Evolutionary conservation across 2,797 vertebrate species (phyloP), one percentile per base, ranked within the genome.

Genomic region (Discoglossus pictus): DNA sequence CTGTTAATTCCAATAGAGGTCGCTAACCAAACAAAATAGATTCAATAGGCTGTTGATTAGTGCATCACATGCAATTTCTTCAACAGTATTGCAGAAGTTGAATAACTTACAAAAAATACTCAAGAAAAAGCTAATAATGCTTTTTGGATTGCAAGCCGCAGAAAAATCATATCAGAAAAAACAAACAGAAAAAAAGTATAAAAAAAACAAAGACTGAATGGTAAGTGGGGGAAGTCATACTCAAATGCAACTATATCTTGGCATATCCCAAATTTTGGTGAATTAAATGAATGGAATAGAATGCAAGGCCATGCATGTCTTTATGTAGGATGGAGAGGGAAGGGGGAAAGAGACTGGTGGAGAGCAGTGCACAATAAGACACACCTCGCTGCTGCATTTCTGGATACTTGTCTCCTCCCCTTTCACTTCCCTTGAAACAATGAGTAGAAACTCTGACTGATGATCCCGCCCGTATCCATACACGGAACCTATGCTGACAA

Each of bases 361-460:
- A 76, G 78, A 81, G 78, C 80, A 47, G 68, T 50, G 67, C 83
- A 82, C 23, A 69, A 72, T 80, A 83, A 83, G 90, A 95, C 93
- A 94, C 93, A 94, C 93, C 94, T 96, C 91, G 89, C 91, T 88
- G 83, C 89, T 91, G 91, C 90, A 86, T 89, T 91, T 90, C 86
- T 93, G 91, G 89, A 90, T 89, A 92, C 90, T 86, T 84, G 92
- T 87, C 86, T 93, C 92, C 91, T 94, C 92, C 88, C 91, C 91
- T 87, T 91, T 95, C 90, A 95, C 92, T 83, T 94, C 92, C 84
- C 93, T 91, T 88, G 93, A 95, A 84, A 96, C 93, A 94, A 96
- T 95, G 89, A 96, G 92, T 87, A 96, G 93, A 94, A 92, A 96
- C 88, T 96, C 93, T 91, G 94, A 91, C 92, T 93, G 93, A 87